phyloP scores from a whole-genome alignment of 64 coral and sea anemone genomes.

The Platygyra sinensis region DNA sequence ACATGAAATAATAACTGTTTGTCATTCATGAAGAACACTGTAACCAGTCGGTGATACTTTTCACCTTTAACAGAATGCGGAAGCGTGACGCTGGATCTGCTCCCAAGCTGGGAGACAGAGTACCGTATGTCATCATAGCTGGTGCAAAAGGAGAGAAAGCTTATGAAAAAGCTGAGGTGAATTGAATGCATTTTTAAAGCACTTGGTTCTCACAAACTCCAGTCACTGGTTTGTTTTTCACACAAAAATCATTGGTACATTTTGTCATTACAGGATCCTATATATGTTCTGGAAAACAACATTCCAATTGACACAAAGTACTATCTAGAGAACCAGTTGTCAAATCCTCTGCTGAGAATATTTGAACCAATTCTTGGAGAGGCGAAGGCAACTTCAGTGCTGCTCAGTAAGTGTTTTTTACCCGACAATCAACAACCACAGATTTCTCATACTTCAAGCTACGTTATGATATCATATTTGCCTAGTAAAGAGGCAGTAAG shows the following conservation, averaged over 20 bases:
- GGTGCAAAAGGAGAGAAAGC: conserved; percentile 94
- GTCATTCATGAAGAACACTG: neutral
- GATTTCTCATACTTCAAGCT: no score
- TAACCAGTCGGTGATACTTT: neutral
- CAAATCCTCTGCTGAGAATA: conserved; percentile 94
- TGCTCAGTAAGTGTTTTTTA: conserved; percentile 86
- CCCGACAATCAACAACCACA: no score
- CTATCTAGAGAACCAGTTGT: conserved; percentile 95
- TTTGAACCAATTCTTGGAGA: conserved; percentile 97
- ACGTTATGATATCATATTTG: no score
- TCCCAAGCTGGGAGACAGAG: conserved; percentile 95
- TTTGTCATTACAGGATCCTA: conserved; percentile 77
- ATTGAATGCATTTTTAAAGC: neutral
- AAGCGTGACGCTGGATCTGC: conserved; percentile 97
- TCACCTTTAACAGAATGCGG: conserved; percentile 79
- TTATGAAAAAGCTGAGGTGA: conserved; percentile 98
- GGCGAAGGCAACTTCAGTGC: conserved; percentile 86
- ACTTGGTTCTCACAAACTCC: neutral
- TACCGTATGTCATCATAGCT: conserved; percentile 97
- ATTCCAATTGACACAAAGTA: conserved; percentile 97
- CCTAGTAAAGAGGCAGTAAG: no score
- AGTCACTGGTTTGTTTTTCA: neutral
- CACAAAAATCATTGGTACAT: neutral
- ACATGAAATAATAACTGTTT: no score
- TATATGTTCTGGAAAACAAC: conserved; percentile 96